Base-by-base conservation (phyloP, 1,140 invertebrate species). In the Drosophila kurseongensis region DNA sequence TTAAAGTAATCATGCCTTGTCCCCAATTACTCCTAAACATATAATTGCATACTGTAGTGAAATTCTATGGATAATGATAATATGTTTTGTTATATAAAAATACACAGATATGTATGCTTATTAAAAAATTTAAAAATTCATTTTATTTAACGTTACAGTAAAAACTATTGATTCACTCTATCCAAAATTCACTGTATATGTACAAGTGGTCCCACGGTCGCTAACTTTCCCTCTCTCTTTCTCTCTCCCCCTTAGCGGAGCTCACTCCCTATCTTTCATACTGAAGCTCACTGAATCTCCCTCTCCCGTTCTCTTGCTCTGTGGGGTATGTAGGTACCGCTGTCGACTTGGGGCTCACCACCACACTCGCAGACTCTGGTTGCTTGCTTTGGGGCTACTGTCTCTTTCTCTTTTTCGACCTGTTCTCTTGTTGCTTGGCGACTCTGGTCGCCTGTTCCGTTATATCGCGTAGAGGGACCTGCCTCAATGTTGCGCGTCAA, bases 381-480 rank as follows among this genome's bases (percentile, higher is more conserved):
- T 18, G 63, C 42, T 56, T 55, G 74, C 58, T 69, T 78, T 41
- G 76, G 54, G 69, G 52, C 45, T 63, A 42, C 50, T 67, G 57
- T 40, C 58, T 65, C 36, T 60, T 47, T 58, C 42, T 38, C 63
- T 45, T 23, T 58, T 23, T 58, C 32, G 51, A 13, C 10, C 29
- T 3, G 38, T 27, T 44, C 14, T 51, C 78, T 62, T 62, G 52
- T 75, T 81, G 60, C 47, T 71, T 18, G n/a, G 44, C 6, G 14
- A 14, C 48, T 61, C 68, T 90, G 88, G 14, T 65, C 88, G 88
- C 88, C 88, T 90, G 80, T 75, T 90, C 69, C 18, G 58, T 69
- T 75, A 78, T 90, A 90, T 90, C 88, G 83, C 69, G 82, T 90
- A 90, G 88, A 90, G 88, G 88, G 88, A 90, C 88, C 88, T 90